A percentile compares a stretch with the other conserved stretches of the same genome.
These are phyloP conservation scores for Lypha dubia DNA, from an alignment of 2,888 invertebrate genomes.

Conservation along the genomic window DNA sequence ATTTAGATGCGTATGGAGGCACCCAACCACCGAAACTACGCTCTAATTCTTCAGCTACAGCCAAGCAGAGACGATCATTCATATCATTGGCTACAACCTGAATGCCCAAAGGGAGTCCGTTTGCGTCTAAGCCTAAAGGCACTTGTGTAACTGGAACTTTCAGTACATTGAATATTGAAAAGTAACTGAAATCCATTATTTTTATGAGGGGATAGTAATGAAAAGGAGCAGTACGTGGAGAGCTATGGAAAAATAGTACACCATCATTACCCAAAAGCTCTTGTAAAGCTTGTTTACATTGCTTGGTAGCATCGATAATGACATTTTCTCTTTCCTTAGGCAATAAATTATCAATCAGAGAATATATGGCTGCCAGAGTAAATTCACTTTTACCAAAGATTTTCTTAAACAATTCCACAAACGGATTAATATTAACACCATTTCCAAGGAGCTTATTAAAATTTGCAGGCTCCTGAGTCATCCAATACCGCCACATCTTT, in stretches of 20 bases:
- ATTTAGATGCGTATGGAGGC: slow-evolving; percentile 85
- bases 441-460: slow-evolving; percentile 88
- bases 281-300: slow-evolving; percentile 86
- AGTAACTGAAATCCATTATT: slow-evolving; percentile 93
- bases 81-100: slow-evolving; percentile 93
- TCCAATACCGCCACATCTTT: slow-evolving; percentile 90
- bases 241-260: slow-evolving; percentile 92
- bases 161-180: slow-evolving; percentile 92
- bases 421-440: slow-evolving; percentile 85
- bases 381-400: slow-evolving; percentile 86
- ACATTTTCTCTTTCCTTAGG: slow-evolving; percentile 87
- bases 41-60: slow-evolving; percentile 95
- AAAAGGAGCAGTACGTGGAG: slow-evolving; percentile 91
- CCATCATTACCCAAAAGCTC: slow-evolving; percentile 90
- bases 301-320: slow-evolving; percentile 86
- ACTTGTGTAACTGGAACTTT: slow-evolving; percentile 90
- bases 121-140: slow-evolving; percentile 91
- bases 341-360: slow-evolving; percentile 87
- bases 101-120: slow-evolving; percentile 93
- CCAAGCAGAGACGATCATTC: slow-evolving; percentile 93
- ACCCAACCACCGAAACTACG: slow-evolving; percentile 95
- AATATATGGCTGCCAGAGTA: slow-evolving; percentile 88
- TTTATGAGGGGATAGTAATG: slow-evolving; percentile 91
- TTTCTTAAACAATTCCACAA: slow-evolving; percentile 86
- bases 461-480: slow-evolving; percentile 87